Evolutionary conservation across 2,797 vertebrate species (phyloP), one percentile per base, ranked within the genome.

Genomic region (Netta rufina): DNA sequence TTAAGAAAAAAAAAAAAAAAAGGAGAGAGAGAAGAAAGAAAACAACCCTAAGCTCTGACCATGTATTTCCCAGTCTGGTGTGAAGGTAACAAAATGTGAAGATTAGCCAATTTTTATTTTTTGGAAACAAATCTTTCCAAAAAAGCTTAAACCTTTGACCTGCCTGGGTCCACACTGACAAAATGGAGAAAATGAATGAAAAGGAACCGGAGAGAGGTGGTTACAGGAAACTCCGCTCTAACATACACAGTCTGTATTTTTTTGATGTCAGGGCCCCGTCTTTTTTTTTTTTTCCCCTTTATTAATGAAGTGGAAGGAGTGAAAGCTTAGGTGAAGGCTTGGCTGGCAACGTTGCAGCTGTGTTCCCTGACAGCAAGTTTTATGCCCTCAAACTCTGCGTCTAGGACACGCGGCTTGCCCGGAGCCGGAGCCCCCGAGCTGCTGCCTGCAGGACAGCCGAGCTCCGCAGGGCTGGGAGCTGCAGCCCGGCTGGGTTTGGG

Each of bases 121-220:
- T 16, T 92, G 84, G 95, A 92, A 81, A 80, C 80, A 57, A 80
- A 79, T 89, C 89, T 95, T 96, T 95, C 95, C 93, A 91, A 72
- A 95, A 96, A 89, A 71, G 54, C 79, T 89, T 89, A 93, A 96
- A 92, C 93, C 96, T 92, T 93, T 92, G 92, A 95, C 90, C 82
- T 21, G 64, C 80, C 9, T 84, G 51, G 87, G 93, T 81, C 87
- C 70, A 38, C 85, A 57, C 86, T 91, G 90, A 96, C 93, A 90
- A 75, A 57, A 94, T 69, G 81, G 93, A 91, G 93, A 77, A 77
- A 93, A 78, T 95, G 90, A 88, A 95, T 58, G 88, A 87, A 73
- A 90, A 84, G 92, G 81, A 86, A 84, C 76, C 0, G 18, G 90
- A 64, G 64, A 65, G 90, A 95, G 88, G 69, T 53, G 65, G 78